phyloP scores from a whole-genome alignment of 1,140 invertebrate genomes.

The Cydia pomonella region DNA sequence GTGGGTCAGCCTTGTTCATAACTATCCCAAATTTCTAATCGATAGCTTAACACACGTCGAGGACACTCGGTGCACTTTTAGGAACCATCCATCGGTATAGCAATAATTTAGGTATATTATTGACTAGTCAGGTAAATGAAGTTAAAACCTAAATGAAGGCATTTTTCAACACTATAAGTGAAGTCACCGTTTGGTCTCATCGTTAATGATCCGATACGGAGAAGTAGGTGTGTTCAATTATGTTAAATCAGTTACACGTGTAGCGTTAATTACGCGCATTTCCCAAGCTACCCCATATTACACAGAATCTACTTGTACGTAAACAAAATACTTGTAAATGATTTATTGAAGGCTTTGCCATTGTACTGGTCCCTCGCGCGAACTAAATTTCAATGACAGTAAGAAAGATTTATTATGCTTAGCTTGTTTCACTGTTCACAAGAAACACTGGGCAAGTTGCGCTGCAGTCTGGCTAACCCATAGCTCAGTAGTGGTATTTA shows the following conservation, averaged over 20 bases:
- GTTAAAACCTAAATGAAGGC: no score
- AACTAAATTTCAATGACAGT: conserved; percentile 73
- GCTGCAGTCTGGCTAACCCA: conserved; percentile 65
- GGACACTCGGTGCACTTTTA: no score
- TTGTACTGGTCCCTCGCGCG: conserved; percentile 43
- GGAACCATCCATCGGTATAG: no score
- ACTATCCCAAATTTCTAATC: no score
- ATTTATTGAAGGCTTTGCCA: conserved; percentile 45
- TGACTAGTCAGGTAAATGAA: no score
- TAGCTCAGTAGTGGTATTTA: conserved; percentile 62
- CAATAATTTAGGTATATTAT: no score
- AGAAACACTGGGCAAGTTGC: conserved; percentile 64
- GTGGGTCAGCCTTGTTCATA: no score
- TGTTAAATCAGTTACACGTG: neutral
- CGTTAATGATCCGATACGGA: no score
- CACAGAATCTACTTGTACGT: conserved; percentile 36
- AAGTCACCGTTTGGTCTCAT: no score
- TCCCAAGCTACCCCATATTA: conserved; percentile 33
- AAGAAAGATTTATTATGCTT: conserved; percentile 66
- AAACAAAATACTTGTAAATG: conserved; percentile 48
- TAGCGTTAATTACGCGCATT: neutral
- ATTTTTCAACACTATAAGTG: no score
- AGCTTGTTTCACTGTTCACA: conserved; percentile 61
- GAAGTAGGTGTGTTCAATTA: no score
- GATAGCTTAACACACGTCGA: no score